Evolutionary conservation across 2,888 invertebrate genomes (phyloP).

Genomic region (Thecocarcelia acutangulata): DNA sequence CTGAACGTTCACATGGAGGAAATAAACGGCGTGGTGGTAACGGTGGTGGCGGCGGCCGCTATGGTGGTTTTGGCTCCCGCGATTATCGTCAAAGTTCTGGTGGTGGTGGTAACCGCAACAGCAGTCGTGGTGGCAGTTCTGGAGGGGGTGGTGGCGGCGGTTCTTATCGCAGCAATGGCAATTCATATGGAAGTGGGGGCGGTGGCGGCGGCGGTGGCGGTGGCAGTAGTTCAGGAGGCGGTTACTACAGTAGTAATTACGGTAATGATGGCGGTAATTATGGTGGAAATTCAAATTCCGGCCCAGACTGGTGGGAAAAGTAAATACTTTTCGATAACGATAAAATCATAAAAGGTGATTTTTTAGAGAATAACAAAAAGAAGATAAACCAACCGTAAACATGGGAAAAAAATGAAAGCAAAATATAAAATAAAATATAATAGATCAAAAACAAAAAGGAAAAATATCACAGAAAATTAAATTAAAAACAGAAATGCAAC

Average conservation of each 20-base stretch:
- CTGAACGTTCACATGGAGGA: slow-evolving; percentile 83
- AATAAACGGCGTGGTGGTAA: slow-evolving; percentile 83
- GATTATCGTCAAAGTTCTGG: slow-evolving; percentile 87
- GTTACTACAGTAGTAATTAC: slow-evolving; percentile 81
- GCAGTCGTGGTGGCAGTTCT: slow-evolving; percentile 77
- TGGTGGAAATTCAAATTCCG: slow-evolving; percentile 77
- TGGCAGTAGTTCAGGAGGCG: slow-evolving; percentile 82
- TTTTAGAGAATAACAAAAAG: slow-evolving; percentile 23
- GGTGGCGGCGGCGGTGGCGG: slow-evolving; percentile 82
- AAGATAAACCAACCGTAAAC: slow-evolving; percentile 29
- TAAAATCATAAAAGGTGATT: slow-evolving; percentile 65
- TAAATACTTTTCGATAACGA: slow-evolving; percentile 72
- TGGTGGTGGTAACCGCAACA: slow-evolving; percentile 79
- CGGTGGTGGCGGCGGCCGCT: slow-evolving; percentile 84
- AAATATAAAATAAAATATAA: slow-evolving; percentile 40
- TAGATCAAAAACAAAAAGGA: slow-evolving; percentile 56
- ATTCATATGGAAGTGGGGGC: slow-evolving; percentile 80
- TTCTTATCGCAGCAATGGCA: slow-evolving; percentile 82
- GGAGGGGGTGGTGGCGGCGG: slow-evolving; percentile 80
- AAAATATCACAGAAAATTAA: slow-evolving; percentile 64
- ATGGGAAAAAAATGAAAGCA: slow-evolving; percentile 55
- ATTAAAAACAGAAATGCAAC: slow-evolving; percentile 55
- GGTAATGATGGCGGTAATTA: slow-evolving; percentile 74
- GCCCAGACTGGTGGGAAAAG: slow-evolving; percentile 83
- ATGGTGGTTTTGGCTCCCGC: slow-evolving; percentile 85